Evolutionary conservation across 2,888 invertebrate species (phyloP), one percentile per base, ranked within the genome.

Genomic region (Chloroclysta siterata): DNA sequence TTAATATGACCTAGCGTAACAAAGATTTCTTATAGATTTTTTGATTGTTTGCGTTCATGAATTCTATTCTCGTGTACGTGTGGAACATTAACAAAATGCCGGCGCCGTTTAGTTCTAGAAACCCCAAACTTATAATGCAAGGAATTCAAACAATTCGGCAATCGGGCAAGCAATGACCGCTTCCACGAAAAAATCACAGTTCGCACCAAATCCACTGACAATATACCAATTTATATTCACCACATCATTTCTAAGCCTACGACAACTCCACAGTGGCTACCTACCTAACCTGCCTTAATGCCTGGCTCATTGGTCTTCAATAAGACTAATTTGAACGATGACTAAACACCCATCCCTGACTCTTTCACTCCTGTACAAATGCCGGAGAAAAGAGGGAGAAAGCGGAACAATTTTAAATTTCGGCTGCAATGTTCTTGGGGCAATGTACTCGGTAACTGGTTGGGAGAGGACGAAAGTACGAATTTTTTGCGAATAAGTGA

Each of bases 231-330:
- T 68, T 68, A 51, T 48, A 72, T 71, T 65, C 69, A 60, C 60
- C 55, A n/a, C 54, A 66, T 66, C 60, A 72, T 73, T 73, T 84
- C 83, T 87, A 84, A 83, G 78, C 78, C 84, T 86, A 87, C 83
- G 82, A 78, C 87, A 82, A 84, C 84, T 72, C 74, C 72, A 74
- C 75, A 78, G 72, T 83, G 81, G 86, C 85, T 80, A 85, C 74
- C 82, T 89, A 90, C 90, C 87, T 88, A 90, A 92, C 92, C 92
- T 92, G 89, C 92, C 92, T 89, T 90, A 92, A 92, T 85, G 79
- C 82, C 77, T 79, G 76, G 80, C 76, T 77, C 81, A 85, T 89
- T 91, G 87, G 81, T 79, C 83, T 79, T 81, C 83, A 87, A 84
- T 87, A 85, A 78, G 77, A 78, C 79, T 82, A 83, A 85, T 85